Base-by-base conservation (phyloP, 2,113 vertebrate species). In the Bufo gargarizans region DNA sequence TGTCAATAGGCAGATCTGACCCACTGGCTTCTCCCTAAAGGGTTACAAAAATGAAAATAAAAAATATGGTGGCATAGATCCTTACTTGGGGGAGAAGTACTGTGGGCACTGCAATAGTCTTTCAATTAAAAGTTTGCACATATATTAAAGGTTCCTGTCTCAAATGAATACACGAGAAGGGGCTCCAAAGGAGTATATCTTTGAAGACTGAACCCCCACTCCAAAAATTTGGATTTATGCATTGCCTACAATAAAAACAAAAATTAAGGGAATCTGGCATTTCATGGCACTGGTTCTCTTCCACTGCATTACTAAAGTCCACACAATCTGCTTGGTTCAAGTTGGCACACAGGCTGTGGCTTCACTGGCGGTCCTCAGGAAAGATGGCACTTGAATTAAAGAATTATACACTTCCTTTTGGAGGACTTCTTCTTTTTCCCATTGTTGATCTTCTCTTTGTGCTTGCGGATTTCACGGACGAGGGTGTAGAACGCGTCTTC, bases 401-500 rank as follows among this genome's bases (percentile, higher is more conserved):
- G 94, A 89, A 97, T 93, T 14, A 89, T 91, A 89, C 96, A 97
- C 86, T 95, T 96, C 93, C 94, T 96, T 91, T 94, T 95, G 90
- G 93, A 94, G 90, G 91, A 95, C 90, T 97, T 97, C 92, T 90
- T 90, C 94, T 96, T 96, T 92, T 96, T 96, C 90, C 95, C 96
- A 90, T 95, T 96, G 93, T 95, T 95, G 91, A 96, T 95, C 83
- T 95, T 96, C 92, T 96, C 96, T 91, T 97, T 97, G 86, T 97
- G 96, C 91, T 91, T 94, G 89, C 96, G 94, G 86, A 97, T 97
- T 91, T 96, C 96, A 72, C 96, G 92, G n/a, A 96, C 96, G n/a
- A 97, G 92, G 2, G 96, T 96, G 89, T 97, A 97, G 88, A 97
- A 97, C 0, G 96, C 96, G 86, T 97, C 96, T 86, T 97, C 96